Evolutionary conservation across 2,888 invertebrate species (phyloP).

Genomic region (Arge pagana): DNA sequence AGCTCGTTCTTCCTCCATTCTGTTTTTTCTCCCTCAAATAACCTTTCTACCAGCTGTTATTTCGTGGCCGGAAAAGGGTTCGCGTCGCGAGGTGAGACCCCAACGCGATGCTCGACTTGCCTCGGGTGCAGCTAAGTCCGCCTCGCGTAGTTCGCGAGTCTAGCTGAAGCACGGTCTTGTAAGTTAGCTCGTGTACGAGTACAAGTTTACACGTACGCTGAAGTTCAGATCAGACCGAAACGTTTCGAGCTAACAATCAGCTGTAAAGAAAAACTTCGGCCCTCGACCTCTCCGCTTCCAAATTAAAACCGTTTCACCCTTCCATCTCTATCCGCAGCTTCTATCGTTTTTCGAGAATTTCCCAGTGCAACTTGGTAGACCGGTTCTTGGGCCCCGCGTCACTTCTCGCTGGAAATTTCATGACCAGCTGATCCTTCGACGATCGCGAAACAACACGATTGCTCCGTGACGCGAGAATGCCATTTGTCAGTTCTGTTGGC

Average conservation of each 20-base stretch:
- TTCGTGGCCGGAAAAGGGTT: background rate
- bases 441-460: background rate
- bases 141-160: slow-evolving; percentile 4
- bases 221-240: slow-evolving; percentile 13
- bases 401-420: slow-evolving; percentile 5
- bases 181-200: too few relatives aligned
- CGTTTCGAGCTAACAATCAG: slow-evolving; percentile 16
- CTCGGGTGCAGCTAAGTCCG: slow-evolving; percentile 1
- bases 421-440: too few relatives aligned
- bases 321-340: slow-evolving; percentile 29
- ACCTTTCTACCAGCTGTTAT: background rate
- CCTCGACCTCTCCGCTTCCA: slow-evolving; percentile 28
- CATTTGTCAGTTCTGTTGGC: too few relatives aligned
- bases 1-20: background rate
- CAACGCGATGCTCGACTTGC: slow-evolving; percentile 9
- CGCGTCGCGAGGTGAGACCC: background rate
- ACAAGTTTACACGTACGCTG: slow-evolving; percentile 9
- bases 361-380: slow-evolving; percentile 29
- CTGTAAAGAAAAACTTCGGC: slow-evolving; percentile 17
- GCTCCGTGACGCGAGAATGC: background rate
- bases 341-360: slow-evolving; percentile 46
- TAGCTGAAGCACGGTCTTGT: too few relatives aligned
- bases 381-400: slow-evolving; percentile 6
- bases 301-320: slow-evolving; percentile 37
- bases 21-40: background rate